Evolutionary conservation across 2,113 vertebrate species (phyloP), one percentile per base, ranked within the genome.

Genomic region (Chascanopsetta lugubris): DNA sequence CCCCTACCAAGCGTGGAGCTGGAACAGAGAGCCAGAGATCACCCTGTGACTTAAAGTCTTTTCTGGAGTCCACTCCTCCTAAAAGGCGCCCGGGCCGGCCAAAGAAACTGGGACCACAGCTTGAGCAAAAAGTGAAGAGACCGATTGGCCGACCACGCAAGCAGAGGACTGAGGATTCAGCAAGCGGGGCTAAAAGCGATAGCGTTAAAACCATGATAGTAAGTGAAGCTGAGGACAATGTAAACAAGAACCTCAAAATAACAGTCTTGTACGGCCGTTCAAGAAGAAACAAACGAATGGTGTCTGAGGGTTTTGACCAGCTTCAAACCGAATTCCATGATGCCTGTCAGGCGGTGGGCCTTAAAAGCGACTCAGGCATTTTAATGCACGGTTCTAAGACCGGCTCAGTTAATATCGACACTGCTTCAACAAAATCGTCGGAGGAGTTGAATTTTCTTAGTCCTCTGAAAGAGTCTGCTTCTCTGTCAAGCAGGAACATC

Each of bases 221-320:
- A 38, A 66, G 84, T 20, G 78, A 86, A 20, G 1, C 4, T 42
- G 74, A 92, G 9, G 78, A 93, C 51, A 93, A 94, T 42, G 75
- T 79, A 56, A 95, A 91, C 82, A 97, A 94, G 83, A 98, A 94
- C 67, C 94, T 98, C 29, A 95, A 89, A 53, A 94, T 99, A 72
- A 98, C 96, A 6, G 94, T 99, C 30, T 85, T 95, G 65, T 98
- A 95, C 75, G 97, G 97, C 64, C 94, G 96, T 58, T 98, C 96
- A 48, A 94, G 96, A 89, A 94, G 94, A 88, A 93, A 91, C 40
- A 95, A 93, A 80, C 92, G 96, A 27, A 88, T 93, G 1, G 95
- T 99, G 77, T 96, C 93, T 54, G 95, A 97, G 87, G 90, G 92
- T 69, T 89, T 70, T 56, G 72, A 87, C 20, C 90, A 85, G 57